phyloP scores from a whole-genome alignment of 1,140 invertebrate genomes.

The Drosophila murphyi region DNA sequence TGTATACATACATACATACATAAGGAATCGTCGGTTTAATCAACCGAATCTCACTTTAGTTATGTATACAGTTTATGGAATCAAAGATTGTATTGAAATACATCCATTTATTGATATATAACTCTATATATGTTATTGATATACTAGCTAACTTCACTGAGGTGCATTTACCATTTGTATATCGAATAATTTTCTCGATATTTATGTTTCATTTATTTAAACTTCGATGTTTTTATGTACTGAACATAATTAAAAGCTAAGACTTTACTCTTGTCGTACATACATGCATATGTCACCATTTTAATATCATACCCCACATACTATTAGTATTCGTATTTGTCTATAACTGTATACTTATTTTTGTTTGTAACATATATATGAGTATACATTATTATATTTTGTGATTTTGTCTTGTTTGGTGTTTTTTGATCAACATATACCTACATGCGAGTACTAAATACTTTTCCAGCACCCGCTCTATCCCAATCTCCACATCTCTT shows the following conservation, averaged over 20 bases:
- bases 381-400: conserved; percentile 31
- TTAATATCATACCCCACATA: conserved; percentile 19
- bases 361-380: conserved; percentile 21
- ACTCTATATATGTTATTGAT: not conserved
- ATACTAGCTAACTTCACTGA: conserved; percentile 14
- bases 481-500: not conserved
- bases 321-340: conserved; percentile 33
- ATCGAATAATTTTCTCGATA: conserved; percentile 16
- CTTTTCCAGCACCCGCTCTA: conserved; percentile 18
- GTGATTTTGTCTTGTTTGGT: conserved; percentile 52
- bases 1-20: conserved; percentile 5
- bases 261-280: conserved; percentile 30
- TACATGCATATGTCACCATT: conserved; percentile 20
- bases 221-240: conserved; percentile 9
- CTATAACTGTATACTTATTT: conserved; percentile 39
- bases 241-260: conserved; percentile 16
- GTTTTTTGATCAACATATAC: conserved; percentile 44
- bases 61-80: not conserved
- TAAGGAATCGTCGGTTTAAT: not conserved
- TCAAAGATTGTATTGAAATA: conserved; percentile 4
- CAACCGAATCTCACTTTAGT: not conserved
- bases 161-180: conserved; percentile 42
- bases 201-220: conserved; percentile 1
- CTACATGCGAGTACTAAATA: conserved; percentile 23
- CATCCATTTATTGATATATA: conserved; percentile 1